Evolutionary conservation across 2,113 vertebrate species (phyloP).

Genomic region (Ovis canadensis): DNA sequence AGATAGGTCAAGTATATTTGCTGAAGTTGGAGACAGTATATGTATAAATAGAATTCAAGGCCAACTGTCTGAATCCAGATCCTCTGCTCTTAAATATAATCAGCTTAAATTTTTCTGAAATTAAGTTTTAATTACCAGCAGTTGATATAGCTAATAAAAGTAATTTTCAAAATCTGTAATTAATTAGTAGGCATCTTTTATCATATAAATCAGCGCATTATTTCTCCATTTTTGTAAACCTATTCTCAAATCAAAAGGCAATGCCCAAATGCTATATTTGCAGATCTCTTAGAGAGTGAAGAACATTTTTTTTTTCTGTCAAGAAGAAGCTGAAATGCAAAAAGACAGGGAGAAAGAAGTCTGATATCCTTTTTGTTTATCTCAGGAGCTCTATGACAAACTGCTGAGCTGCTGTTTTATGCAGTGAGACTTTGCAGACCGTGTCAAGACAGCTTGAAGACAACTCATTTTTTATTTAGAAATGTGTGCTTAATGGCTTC

Average conservation of each 20-base stretch:
- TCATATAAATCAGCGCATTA: neutral
- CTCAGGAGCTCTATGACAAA: slow-evolving; percentile 65
- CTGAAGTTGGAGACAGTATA: neutral
- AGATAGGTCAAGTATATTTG: neutral
- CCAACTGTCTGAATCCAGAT: neutral
- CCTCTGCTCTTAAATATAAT: neutral
- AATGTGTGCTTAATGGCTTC: slow-evolving; percentile 66
- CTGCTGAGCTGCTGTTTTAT: slow-evolving; percentile 51
- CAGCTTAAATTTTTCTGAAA: slow-evolving; percentile 5
- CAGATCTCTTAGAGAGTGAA: neutral
- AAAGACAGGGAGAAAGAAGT: neutral
- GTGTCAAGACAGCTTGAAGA: slow-evolving; percentile 70
- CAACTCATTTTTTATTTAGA: slow-evolving; percentile 80
- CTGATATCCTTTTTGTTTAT: slow-evolving; percentile 63
- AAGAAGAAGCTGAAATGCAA: slow-evolving; percentile 37
- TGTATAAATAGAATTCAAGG: neutral
- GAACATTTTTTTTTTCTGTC: neutral
- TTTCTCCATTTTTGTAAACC: neutral
- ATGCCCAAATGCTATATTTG: neutral
- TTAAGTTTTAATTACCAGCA: neutral
- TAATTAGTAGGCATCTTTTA: neutral
- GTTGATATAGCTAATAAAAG: neutral
- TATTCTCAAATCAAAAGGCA: neutral
- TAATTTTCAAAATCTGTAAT: neutral
- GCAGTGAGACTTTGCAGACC: slow-evolving; percentile 61